A percentile compares a stretch with the other conserved stretches of the same genome.
Evolutionary conservation across 2,113 vertebrate species (phyloP).

Genomic region (Rhodinocichla rosea): DNA sequence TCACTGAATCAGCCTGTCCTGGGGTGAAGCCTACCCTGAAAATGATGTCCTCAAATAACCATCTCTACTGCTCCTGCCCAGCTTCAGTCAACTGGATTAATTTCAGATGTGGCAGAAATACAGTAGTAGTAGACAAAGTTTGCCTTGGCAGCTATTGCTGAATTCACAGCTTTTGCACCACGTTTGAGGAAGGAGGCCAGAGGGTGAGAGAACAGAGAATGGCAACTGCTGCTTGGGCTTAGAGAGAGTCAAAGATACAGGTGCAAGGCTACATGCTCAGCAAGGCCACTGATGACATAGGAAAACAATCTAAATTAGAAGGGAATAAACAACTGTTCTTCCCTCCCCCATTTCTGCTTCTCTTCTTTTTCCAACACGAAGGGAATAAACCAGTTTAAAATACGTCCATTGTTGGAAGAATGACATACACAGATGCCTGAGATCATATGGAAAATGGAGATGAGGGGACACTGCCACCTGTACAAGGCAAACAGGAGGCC

Average conservation of each 20-base stretch:
- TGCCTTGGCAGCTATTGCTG: neutral
- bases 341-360: too few species aligned
- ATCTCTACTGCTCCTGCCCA: neutral
- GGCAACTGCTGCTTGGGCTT: neutral
- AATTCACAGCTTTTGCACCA: neutral
- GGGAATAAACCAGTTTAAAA: neutral
- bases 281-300: neutral
- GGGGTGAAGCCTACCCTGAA: neutral
- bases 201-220: neutral
- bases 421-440: too few species aligned
- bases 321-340: neutral
- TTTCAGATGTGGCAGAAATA: neutral
- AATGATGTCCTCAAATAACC: accelerated
- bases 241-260: neutral
- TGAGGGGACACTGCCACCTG: neutral
- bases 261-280: neutral
- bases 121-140: neutral
- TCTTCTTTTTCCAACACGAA: too few species aligned
- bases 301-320: neutral
- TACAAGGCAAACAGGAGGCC: neutral
- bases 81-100: neutral
- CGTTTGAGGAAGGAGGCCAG: neutral
- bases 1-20: neutral
- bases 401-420: neutral
- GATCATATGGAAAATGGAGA: neutral